A percentile compares a stretch with the other conserved stretches of the same genome.
Evolutionary conservation across 2,113 vertebrate species (phyloP).

Genomic region (Melanocharis versteri): DNA sequence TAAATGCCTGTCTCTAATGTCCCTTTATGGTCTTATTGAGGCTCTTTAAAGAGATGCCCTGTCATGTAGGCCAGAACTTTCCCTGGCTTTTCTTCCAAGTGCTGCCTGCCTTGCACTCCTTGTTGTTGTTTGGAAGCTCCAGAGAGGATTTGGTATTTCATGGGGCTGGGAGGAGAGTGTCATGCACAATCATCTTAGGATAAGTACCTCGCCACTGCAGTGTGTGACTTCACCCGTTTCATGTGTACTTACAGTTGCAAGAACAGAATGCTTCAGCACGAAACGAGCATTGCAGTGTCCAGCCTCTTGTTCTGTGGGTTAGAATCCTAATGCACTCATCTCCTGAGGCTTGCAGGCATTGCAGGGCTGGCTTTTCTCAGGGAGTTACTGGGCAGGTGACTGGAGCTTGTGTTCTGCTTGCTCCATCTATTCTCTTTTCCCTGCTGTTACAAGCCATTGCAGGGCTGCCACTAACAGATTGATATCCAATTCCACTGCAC

Average conservation of each 20-base stretch:
- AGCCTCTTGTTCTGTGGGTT: neutral
- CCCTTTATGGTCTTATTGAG: neutral
- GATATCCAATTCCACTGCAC: neutral
- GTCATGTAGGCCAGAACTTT: neutral
- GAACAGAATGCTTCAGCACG: neutral
- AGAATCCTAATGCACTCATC: neutral
- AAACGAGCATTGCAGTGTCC: neutral
- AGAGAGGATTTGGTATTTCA: neutral
- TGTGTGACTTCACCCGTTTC: fast-evolving
- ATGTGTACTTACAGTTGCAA: neutral
- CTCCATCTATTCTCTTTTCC: neutral
- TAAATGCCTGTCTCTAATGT: neutral
- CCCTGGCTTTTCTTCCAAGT: neutral
- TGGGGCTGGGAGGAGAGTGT: neutral
- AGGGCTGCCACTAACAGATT: neutral
- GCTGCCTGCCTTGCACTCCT: neutral
- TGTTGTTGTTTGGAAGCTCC: neutral
- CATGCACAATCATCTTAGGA: neutral
- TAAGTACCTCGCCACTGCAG: fast-evolving
- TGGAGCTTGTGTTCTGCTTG: neutral
- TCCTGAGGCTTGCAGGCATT: neutral
- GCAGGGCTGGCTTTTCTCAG: neutral
- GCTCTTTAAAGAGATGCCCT: neutral
- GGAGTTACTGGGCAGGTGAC: neutral
- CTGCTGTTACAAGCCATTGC: neutral